Base-by-base conservation (phyloP, 1,140 invertebrate species). In the Laupala kohalensis region DNA sequence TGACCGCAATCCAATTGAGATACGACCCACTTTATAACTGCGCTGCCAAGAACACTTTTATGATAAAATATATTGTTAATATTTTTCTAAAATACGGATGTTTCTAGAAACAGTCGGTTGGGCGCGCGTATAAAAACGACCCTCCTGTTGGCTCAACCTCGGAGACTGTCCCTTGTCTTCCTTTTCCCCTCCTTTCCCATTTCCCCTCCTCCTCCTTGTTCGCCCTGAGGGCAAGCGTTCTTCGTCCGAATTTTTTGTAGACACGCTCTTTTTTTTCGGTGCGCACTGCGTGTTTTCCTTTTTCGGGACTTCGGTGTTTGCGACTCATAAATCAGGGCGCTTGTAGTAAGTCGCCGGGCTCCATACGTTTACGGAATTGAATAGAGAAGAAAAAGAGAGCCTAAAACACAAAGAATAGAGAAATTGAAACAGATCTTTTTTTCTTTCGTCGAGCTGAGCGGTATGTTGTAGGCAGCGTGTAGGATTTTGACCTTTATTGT, bases 401-500 rank as follows among this genome's bases (percentile, higher is more conserved):
- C 37, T 53, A 53, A 53, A 53, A 53, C 37, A 53, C 37, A 53
- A 53, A 53, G 37, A 53, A 53, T 53, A 53, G 37, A 53, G 37
- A 53, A 53, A 53, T 53, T 53, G 67, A 68, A 68, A 68, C 28
- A 68, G 67, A 68, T 68, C 29, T 68, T 68, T 29, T 28, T 68
- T 66, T 66, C 27, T 68, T 53, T 53, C 37, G 37, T 53, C 19
- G 37, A 13, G 9, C 37, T 19, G 37, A 9, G 37, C 37, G 37
- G 37, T 53, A 53, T 53, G 37, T 53, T 53, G 37, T 53, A 53
- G 67, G 67, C 67, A 68, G 27, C 24, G 67, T 29, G 29, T 29
- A 68, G 67, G 67, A 68, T 68, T 68, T 68, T 68, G 67, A 68
- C 67, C 67, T 68, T 30, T 68, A 68, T 68, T 68, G 67, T 68